Evolutionary conservation across 2,888 invertebrate species (phyloP).

Genomic region (Hypomecis atomaria): DNA sequence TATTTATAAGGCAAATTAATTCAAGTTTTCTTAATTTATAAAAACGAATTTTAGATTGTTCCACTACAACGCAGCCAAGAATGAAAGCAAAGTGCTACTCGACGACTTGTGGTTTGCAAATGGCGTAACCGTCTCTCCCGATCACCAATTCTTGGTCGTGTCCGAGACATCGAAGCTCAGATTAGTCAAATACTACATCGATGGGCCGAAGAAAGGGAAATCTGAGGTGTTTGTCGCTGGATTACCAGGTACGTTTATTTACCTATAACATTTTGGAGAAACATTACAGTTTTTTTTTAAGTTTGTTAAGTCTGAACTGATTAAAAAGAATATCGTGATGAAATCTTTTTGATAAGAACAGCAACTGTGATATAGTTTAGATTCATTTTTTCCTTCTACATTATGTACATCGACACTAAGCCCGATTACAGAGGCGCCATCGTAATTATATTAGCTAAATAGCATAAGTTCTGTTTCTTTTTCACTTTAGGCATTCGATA

Average conservation of each 20-base stretch:
- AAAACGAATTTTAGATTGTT: constrained; percentile 86
- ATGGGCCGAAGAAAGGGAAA: constrained; percentile 92
- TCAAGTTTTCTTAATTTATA: neutral
- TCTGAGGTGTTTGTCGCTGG: constrained; percentile 92
- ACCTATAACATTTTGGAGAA: neutral
- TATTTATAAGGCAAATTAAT: neutral
- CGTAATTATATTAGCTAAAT: no score
- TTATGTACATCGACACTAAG: no score
- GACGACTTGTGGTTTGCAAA: constrained; percentile 94
- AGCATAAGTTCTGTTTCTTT: no score
- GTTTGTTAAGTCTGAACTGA: neutral
- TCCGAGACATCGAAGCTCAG: constrained; percentile 88
- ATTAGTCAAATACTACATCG: constrained; percentile 91
- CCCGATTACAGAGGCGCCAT: no score
- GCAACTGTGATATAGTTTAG: no score
- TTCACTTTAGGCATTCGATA: no score
- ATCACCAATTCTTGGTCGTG: constrained; percentile 92
- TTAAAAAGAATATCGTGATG: neutral
- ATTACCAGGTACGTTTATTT: constrained; percentile 85
- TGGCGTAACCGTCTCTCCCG: constrained; percentile 92
- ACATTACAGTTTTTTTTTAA: neutral
- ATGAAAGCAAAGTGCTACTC: constrained; percentile 90
- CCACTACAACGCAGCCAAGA: constrained; percentile 91
- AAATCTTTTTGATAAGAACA: no score
- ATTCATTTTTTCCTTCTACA: no score